Percentiles rank a stretch among this genome's conserved stretches.
Conservation (phyloP, 2,888 invertebrate genomes). For the Drosophila stalkeri region DNA sequence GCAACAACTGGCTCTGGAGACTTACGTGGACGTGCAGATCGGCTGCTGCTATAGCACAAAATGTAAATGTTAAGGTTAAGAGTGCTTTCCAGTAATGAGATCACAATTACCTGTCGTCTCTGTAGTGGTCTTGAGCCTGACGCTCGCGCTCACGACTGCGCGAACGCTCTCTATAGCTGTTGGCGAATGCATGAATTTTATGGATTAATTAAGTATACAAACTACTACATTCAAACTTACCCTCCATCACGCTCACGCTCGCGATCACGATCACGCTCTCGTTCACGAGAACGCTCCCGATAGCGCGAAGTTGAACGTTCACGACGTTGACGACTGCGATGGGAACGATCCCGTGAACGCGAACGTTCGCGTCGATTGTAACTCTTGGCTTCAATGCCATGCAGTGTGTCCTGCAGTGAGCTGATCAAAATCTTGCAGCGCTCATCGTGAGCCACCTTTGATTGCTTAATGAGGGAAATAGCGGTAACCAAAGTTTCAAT, state of each 20-base stretch:
- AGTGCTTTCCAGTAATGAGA: neutral
- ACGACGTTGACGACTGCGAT: constrained; percentile 85
- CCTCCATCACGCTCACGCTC: constrained; percentile 86
- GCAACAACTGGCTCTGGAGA: constrained; percentile 86
- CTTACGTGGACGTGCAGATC: constrained; percentile 86
- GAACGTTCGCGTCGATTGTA: constrained; percentile 91
- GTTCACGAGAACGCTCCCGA: constrained; percentile 90
- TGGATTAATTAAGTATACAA: neutral
- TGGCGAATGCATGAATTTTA: neutral
- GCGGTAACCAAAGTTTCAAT: constrained; percentile 99
- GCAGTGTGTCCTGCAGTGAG: constrained; percentile 97
- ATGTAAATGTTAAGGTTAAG: constrained; percentile 16
- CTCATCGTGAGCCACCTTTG: constrained; percentile 93
- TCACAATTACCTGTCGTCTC: constrained; percentile 83
- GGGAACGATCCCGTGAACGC: constrained; percentile 86
- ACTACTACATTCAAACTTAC: constrained; percentile 84
- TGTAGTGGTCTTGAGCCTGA: constrained; percentile 83
- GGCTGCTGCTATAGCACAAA: constrained; percentile 78
- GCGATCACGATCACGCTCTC: constrained; percentile 87
- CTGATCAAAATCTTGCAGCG: constrained; percentile 99
- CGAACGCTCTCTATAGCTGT: constrained; percentile 88
- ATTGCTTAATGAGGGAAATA: constrained; percentile 99
- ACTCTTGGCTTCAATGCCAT: constrained; percentile 98
- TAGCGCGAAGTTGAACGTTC: constrained; percentile 87
- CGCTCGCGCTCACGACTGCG: constrained; percentile 90